These are phyloP conservation scores for Pogoniulus pusillus DNA, from an alignment of 2,797 vertebrate genomes.

Conservation along the genomic window DNA sequence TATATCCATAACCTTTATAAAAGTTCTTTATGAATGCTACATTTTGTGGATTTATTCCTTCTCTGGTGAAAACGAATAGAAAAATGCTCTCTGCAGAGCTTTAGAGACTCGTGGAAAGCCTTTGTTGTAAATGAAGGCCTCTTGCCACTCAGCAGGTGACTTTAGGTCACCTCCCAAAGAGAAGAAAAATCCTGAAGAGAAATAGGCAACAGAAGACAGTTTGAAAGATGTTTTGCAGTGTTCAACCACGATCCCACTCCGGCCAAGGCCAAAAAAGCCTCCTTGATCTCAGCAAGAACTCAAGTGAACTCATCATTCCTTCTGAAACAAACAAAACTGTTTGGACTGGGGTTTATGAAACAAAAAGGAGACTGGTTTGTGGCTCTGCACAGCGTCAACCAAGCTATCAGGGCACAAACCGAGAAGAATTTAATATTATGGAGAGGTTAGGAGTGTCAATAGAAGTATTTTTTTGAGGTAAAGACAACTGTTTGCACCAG, in stretches of 20 bases:
- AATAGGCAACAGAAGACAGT: neutral
- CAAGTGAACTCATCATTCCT: constrained; percentile 9
- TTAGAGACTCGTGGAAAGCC: neutral
- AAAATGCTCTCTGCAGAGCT: neutral
- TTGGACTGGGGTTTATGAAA: neutral
- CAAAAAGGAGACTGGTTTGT: neutral
- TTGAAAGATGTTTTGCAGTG: neutral
- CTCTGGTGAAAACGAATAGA: neutral
- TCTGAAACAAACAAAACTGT: constrained; percentile 28
- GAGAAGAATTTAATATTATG: neutral
- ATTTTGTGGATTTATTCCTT: neutral
- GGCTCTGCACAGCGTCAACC: neutral
- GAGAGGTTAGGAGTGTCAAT: neutral
- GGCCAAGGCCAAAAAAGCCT: neutral
- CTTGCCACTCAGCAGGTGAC: neutral
- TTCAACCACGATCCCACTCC: neutral
- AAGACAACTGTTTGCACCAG: constrained; percentile 22
- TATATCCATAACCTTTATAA: too few relatives aligned
- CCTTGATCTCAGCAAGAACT: constrained; percentile 34
- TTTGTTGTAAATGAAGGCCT: neutral
- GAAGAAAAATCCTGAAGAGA: neutral
- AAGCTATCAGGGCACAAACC: constrained; percentile 11
- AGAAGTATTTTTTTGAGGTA: constrained; percentile 9
- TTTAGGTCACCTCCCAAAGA: neutral
- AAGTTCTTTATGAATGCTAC: neutral